Conservation (phyloP, 2,888 invertebrate genomes). For the Xiphydria camelus region DNA sequence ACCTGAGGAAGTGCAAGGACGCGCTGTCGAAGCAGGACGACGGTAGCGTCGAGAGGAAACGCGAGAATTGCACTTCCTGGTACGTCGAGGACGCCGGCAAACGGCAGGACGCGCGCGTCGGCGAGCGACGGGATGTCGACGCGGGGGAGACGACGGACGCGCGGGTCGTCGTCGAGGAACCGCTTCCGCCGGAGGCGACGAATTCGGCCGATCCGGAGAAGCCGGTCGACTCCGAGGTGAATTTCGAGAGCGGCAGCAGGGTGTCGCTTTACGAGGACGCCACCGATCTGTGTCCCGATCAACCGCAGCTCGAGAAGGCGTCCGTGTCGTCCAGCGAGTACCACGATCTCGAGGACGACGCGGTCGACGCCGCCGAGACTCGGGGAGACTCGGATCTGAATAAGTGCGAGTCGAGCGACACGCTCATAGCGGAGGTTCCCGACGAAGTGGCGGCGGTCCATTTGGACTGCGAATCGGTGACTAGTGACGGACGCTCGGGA, state of each 20-base stretch:
- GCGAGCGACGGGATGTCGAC: constrained; percentile 17
- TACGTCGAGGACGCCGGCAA: constrained; percentile 35
- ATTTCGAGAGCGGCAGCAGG: constrained; percentile 25
- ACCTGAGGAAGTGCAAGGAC: constrained; percentile 61
- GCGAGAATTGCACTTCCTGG: constrained; percentile 43
- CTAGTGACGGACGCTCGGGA: constrained; percentile 2
- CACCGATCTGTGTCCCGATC: constrained; percentile 19
- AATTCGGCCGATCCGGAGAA: not conserved
- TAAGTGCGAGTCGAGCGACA: constrained; percentile 51
- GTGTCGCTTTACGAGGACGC: constrained; percentile 42
- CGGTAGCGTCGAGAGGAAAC: constrained; percentile 38
- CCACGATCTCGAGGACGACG: constrained; percentile 8
- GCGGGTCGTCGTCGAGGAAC: constrained; percentile 15
- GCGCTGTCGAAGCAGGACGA: constrained; percentile 52
- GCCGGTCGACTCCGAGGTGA: not conserved
- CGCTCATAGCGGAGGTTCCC: constrained; percentile 42
- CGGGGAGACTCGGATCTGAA: constrained; percentile 36
- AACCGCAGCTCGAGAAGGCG: too few species aligned
- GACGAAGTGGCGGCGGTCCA: constrained; percentile 27
- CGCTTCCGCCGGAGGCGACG: constrained; percentile 3
- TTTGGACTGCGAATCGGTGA: constrained; percentile 15
- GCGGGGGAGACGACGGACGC: not conserved
- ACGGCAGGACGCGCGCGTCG: constrained; percentile 13
- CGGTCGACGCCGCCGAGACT: constrained; percentile 15
- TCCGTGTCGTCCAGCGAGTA: too few species aligned